These are phyloP conservation scores for Hippocampus barbouri DNA, from an alignment of 2,113 vertebrate species.

Conservation along the genomic window DNA sequence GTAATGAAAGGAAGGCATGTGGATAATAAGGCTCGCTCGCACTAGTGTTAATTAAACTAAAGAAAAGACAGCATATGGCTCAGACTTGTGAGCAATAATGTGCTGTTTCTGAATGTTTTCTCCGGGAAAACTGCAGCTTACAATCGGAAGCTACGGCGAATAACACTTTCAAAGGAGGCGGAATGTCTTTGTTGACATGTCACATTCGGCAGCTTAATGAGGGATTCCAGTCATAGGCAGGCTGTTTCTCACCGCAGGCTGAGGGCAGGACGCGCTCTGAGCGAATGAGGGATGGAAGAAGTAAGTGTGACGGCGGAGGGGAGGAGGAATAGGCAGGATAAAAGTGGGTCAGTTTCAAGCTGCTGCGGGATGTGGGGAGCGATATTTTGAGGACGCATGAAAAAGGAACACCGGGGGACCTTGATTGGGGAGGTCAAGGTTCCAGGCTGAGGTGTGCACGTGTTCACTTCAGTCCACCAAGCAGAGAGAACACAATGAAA, in stretches of 20 bases:
- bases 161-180: conserved; percentile 3
- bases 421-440: conserved; percentile 43
- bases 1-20: conserved; percentile 43
- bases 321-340: background rate
- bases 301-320: background rate
- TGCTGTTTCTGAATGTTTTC: background rate
- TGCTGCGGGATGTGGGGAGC: background rate
- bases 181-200: conserved; percentile 49
- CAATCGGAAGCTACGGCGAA: conserved; percentile 6
- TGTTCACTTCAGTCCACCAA: conserved; percentile 42
- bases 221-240: conserved; percentile 46
- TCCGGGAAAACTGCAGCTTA: background rate
- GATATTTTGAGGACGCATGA: conserved; percentile 13
- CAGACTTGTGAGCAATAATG: background rate
- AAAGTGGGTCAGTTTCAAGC: conserved; percentile 30
- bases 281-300: conserved; percentile 1
- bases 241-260: conserved; percentile 15
- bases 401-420: conserved; percentile 1
- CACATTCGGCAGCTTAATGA: conserved; percentile 41
- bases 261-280: conserved; percentile 29
- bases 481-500: conserved; percentile 27
- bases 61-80: conserved; percentile 14
- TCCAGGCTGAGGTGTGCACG: conserved; percentile 36
- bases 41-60: conserved; percentile 47
- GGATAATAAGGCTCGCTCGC: conserved; percentile 32